Base-by-base conservation (phyloP, 2,797 vertebrate species). In the Sebastes miniatus region DNA sequence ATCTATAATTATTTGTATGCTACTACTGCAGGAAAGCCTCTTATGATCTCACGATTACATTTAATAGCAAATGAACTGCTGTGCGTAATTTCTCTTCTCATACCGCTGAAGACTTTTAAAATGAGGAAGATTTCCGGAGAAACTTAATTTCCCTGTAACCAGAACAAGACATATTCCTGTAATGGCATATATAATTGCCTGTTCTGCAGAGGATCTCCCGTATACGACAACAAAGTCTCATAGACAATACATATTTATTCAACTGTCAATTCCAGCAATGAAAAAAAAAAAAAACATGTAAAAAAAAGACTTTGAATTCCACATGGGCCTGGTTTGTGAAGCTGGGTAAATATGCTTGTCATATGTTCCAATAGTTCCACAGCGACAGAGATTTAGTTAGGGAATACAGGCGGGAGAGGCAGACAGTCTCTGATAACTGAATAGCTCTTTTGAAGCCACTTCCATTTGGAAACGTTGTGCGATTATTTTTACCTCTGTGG, bases 111-210 rank as follows among this genome's bases (percentile, higher is more conserved):
- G 93, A 93, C 86, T 94, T 93, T 92, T 87, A 82, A 94, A 89
- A 92, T 88, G 85, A 93, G 89, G 84, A 94, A 91, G 88, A 95
- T 94, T 95, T 95, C 91, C 88, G 81, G 88, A 92, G 91, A 95
- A 96, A 96, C 93, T 93, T 95, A 95, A 96, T 96, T 96, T 96
- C 90, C 92, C 92, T 85, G 91, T 93, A 95, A 95, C 93, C 95
- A 94, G 95, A 96, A 94, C 93, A 95, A 95, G 95, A 95, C 91
- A 85, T 95, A 93, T 95, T 96, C 95, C 94, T 95, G 95, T 96
- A 95, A 96, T 94, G 92, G 94, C 83, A 86, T 88, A 91, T 92
- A 94, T 95, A 95, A 96, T 95, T 95, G 93, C 83, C 84, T 92
- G 93, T 91, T 95, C 95, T 96, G 95, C 89, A 79, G 91, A 94